Percentiles rank a stretch among this genome's conserved stretches.
These are phyloP conservation scores for Gobiocypris rarus DNA, from an alignment of 2,113 vertebrate genomes.

Conservation along the genomic window DNA sequence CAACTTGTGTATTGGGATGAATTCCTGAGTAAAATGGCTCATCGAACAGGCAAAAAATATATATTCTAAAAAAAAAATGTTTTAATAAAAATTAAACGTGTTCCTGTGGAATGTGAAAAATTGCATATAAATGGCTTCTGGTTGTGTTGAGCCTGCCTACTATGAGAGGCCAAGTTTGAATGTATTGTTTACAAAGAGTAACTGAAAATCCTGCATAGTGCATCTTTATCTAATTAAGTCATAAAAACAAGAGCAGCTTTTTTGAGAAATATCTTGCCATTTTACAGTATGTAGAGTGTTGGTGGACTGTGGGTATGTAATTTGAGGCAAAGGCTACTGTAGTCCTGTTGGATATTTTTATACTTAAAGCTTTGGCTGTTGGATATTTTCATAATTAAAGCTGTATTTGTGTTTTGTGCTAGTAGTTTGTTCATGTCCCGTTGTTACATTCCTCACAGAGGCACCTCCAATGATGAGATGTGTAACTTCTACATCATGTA, in stretches of 20 bases:
- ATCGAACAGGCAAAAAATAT: no score
- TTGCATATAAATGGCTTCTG: no score
- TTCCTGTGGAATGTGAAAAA: no score
- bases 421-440: neutral
- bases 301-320: neutral
- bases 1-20: no score
- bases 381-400: neutral
- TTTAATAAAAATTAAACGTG: no score
- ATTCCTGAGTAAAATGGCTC: no score
- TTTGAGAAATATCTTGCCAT: neutral
- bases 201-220: no score
- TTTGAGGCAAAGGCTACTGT: neutral
- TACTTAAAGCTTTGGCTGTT: no score
- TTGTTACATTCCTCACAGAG: slow-evolving; percentile 72
- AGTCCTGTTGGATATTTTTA: neutral
- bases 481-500: slow-evolving; percentile 99
- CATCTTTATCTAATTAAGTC: neutral
- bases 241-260: neutral
- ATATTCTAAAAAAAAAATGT: no score
- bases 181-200: no score
- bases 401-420: neutral
- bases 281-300: neutral
- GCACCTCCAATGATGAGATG: slow-evolving; percentile 94
- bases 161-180: no score
- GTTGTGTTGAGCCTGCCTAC: no score